Evolutionary conservation across 2,888 invertebrate genomes (phyloP), one percentile per base, ranked within the genome.

Genomic region (Plagodis dolabraria): DNA sequence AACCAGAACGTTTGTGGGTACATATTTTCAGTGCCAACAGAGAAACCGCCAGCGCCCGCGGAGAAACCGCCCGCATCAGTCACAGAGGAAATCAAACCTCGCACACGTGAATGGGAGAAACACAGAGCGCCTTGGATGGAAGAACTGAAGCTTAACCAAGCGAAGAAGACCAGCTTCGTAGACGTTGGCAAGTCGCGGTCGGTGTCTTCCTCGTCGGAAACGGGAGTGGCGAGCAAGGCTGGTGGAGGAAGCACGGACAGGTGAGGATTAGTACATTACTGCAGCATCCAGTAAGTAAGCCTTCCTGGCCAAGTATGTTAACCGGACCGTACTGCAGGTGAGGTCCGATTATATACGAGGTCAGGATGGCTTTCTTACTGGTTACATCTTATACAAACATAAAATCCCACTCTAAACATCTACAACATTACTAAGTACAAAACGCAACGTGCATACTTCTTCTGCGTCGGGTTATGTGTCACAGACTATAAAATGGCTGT

Each of bases 121-220:
- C 95, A 95, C 71, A 94, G 94, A 75, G 96, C 95, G 48, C 96
- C 97, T 0, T 97, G 96, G 96, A 95, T 97, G 94, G 96, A 94
- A 68, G 97, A 97, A 79, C 93, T 97, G 68, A 96, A 96, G 78
- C 93, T 96, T 67, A 96, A 95, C 75, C 97, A 97, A 82, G 95
- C 95, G 1, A 95, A 94, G 85, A 94, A 95, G 74, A 94, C 94
- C 22, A 93, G 93, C 80, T 89, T 78, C 58, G 79, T 75, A 4
- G 67, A 75, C 0, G 86, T 86, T 51, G 82, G 81, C 62, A 87
- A 89, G 72, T 69, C 87, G 22, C 73, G 85, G 6, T 82, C 87
- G 5, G 81, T 79, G 69, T 92, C 73, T 63, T 78, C 67, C 33
- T 80, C 73, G 51, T 70, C 80, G 0, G 84, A 80, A n/a, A 40